Base-by-base conservation (phyloP, 2,113 vertebrate genomes). In the Asarcornis scutulata region DNA sequence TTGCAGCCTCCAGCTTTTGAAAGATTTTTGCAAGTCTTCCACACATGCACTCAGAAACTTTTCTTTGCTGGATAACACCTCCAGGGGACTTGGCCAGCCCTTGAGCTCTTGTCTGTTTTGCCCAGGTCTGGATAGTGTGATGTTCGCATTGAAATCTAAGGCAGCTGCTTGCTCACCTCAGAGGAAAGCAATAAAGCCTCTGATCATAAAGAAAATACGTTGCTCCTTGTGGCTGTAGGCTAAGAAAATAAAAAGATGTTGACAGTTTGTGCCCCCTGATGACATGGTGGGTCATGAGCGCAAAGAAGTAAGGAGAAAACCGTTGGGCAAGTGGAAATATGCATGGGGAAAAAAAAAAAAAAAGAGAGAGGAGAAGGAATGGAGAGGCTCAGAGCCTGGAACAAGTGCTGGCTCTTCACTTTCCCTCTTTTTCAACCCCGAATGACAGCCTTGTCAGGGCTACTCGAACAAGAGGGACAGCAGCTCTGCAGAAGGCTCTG, bases 271-370 rank as follows among this genome's bases (percentile, higher is more conserved):
- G 17, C 11, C 29, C 22, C 38, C 34, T 16, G 18, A 42, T 56
- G 11, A 31, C 15, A 4, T 16, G 15, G 23, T 0, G 0, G 42
- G 7, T 46, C 40, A 31, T 13, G 9, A 56, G 9, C 27, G 18
- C 18, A 40, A 23, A 64, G 50, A n/a, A 56, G 22, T 11, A 22
- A 29, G n/a, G 38, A 75, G 40, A 55, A 55, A 64, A 38, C 10
- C 8, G n/a, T 66, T 64, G 26, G 40, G 21, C 50, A 75, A 32
- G 10, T 48, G 58, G 60, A 50, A 34, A 76, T 67, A 50, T 48
- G 48, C 27, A n/a, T 6, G n/a, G 17, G 40, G 13, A 3, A 40
- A 40, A 13, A 21, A 48, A 76, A 75, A 85, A 56, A 60, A 27
- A 66, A 25, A 66, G 27, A 16, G 50, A 85, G 38, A 66, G 38